Evolutionary conservation across 2,888 invertebrate genomes (phyloP).

Genomic region (Pediacus dermestoides): DNA sequence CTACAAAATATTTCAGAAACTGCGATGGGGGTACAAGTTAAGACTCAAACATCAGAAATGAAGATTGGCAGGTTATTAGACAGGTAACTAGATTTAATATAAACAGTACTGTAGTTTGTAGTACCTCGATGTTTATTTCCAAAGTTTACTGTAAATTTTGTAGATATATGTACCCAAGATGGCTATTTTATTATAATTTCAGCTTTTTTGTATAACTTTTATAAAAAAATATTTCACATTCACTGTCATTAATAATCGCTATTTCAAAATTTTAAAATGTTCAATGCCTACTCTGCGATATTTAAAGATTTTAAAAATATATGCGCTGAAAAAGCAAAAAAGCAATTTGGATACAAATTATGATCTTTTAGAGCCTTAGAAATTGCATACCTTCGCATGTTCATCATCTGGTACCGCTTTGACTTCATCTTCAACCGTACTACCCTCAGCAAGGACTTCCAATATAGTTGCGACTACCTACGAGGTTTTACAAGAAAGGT

Average conservation of each 20-base stretch:
- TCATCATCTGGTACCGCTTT: constrained; percentile 3
- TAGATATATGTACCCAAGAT: too few species aligned
- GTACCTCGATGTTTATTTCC: too few species aligned
- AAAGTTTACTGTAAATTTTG: too few species aligned
- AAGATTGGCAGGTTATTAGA: constrained; percentile 48
- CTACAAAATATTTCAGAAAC: constrained; percentile 55
- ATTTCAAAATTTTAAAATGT: too few species aligned
- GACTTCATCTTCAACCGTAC: constrained; percentile 9
- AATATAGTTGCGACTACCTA: constrained; percentile 14
- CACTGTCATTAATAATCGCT: too few species aligned
- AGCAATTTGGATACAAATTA: too few species aligned
- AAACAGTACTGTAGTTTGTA: constrained; percentile 5
- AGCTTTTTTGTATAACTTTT: too few species aligned
- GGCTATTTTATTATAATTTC: too few species aligned
- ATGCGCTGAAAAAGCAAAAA: too few species aligned
- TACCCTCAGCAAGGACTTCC: constrained; percentile 20
- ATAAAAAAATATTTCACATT: too few species aligned
- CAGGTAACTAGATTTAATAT: constrained; percentile 24
- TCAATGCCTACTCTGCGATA: too few species aligned
- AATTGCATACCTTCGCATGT: constrained; percentile 3
- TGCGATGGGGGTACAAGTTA: constrained; percentile 66
- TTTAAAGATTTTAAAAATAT: too few species aligned
- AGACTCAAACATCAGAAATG: constrained; percentile 56
- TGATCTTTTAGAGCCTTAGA: constrained; percentile 5
- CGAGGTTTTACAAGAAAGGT: constrained; percentile 26